Evolutionary conservation across 2,888 invertebrate species (phyloP), one percentile per base, ranked within the genome.

Genomic region (Pharmacophagus antenor): DNA sequence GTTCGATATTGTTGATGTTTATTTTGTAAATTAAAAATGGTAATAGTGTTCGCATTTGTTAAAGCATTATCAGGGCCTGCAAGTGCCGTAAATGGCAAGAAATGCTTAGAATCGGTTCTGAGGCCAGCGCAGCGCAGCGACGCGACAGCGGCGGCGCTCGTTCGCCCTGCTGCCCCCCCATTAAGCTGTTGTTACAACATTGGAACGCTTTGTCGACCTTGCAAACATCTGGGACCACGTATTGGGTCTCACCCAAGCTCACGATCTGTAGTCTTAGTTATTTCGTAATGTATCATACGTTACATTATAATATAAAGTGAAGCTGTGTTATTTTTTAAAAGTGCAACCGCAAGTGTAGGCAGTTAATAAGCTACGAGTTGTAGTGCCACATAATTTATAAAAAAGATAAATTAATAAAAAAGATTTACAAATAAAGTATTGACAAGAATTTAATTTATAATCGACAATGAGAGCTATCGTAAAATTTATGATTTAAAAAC

Each of bases 31-130:
- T 10, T 37, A 18, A 37, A 23, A n/a, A 15, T 58, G 48, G 52
- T 7, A 15, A 54, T 47, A 27, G 27, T 27, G 4, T 41, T 42
- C 18, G 59, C 63, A 67, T 67, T 70, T 68, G 70, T 69, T 56
- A 47, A 54, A 56, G 51, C 46, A 46, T 54, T 67, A 69, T 66
- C 69, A 66, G 67, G 69, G 67, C 62, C 64, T 67, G 56, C 62
- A 20, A 57, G 59, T 58, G 57, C 71, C 68, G 62, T 71, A 69
- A 68, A 72, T 65, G 72, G 71, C 53, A 65, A 61, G 65, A 63
- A 65, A 64, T 62, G 60, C n/a, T 62, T 53, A 54, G 54, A 50
- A 50, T 53, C 23, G 56, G 42, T 41, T 44, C 44, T 63, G 64
- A 64, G 61, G 62, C 53, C 61, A n/a, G 37, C 37, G 37, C 61